These are phyloP conservation scores for Eristalis tenax DNA, from an alignment of 2,888 invertebrate species.

Conservation along the genomic window DNA sequence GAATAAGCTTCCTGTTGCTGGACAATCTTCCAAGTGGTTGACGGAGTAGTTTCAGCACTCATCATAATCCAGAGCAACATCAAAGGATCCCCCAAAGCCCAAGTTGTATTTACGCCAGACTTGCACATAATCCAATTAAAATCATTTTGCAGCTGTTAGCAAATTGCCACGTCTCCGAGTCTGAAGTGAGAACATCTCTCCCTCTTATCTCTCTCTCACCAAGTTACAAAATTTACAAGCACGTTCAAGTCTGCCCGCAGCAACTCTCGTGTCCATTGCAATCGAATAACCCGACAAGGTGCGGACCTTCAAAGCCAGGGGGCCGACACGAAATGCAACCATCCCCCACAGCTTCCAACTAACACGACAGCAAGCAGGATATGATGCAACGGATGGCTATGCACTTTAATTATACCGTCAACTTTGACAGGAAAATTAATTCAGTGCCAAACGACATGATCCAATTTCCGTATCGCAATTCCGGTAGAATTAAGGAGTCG, in stretches of 20 bases:
- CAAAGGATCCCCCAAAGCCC: neutral
- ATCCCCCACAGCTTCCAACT: neutral
- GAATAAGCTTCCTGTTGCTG: neutral
- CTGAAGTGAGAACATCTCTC: neutral
- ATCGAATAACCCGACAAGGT: neutral
- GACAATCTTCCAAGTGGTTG: neutral
- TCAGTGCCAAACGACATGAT: conserved; percentile 17
- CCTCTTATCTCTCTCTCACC: neutral
- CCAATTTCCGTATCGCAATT: conserved; percentile 36
- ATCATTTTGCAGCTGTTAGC: neutral
- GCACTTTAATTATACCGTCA: conserved; percentile 19
- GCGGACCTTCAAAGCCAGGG: neutral
- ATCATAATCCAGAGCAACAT: neutral
- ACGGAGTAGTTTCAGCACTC: neutral
- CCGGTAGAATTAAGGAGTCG: conserved; percentile 18
- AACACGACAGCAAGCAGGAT: neutral
- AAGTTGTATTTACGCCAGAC: neutral
- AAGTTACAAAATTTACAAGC: neutral
- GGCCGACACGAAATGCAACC: too few relatives aligned
- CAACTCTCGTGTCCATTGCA: neutral
- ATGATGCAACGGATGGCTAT: neutral
- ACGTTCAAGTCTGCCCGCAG: neutral
- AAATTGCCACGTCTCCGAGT: neutral
- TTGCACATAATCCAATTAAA: neutral
- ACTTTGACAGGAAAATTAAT: conserved; percentile 37